Evolutionary conservation across 2,797 vertebrate genomes (phyloP), one percentile per base, ranked within the genome.

Genomic region (Phataginus tetradactyla): DNA sequence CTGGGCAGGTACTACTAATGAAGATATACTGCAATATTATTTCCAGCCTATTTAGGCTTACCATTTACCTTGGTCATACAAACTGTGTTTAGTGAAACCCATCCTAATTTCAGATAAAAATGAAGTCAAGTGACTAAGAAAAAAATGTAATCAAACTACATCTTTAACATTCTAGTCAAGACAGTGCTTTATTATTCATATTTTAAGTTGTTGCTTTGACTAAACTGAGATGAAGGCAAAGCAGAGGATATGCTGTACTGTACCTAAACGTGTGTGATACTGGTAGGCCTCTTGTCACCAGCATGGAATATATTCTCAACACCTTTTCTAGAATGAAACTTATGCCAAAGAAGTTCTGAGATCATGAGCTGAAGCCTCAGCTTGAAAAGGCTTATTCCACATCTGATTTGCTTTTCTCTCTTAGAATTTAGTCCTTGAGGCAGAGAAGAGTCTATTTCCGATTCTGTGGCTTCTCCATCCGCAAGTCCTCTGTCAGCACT

Each of bases 301-400:
- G 13, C 27, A 55, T 53, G 80, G 42, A 51, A 37, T 85, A 49
- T 45, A 57, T 4, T 51, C 5, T 77, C 17, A 59, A 10, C 78
- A 75, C 71, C 53, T 45, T 85, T 74, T 57, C 45, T 55, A 86
- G 87, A 91, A 55, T 68, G 39, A 78, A 93, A 94, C 2, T 57
- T 34, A 89, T 2, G 37, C 32, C 11, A 89, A 95, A 95, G 32
- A 42, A 68, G 6, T 94, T 91, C 18, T 95, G 92, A 83, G 80
- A 53, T 83, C 53, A 18, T 77, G 72, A 90, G 37, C 57, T 83
- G 25, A 20, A 90, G 63, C 4, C 15, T 71, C 7, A 74, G 20
- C 10, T 64, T 91, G 68, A 66, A 13, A 39, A 85, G 75, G 13
- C 29, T 29, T 72, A 29, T 79, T 95, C 95, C 39, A 61, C 13